Evolutionary conservation across 2,113 vertebrate genomes (phyloP).

Genomic region (Catharus bicknelli): DNA sequence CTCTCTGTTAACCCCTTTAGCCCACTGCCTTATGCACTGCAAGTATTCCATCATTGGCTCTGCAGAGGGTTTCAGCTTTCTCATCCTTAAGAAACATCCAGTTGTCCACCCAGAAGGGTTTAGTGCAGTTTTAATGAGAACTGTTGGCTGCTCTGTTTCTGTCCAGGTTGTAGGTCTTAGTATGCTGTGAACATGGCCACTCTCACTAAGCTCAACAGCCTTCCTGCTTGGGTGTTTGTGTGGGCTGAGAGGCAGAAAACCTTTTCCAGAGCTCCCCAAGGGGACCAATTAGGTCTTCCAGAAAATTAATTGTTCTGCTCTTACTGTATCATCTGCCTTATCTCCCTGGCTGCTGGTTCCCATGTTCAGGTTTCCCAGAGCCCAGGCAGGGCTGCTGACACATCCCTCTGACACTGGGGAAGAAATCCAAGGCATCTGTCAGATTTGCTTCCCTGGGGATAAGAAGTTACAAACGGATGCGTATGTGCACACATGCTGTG

Average conservation of each 20-base stretch:
- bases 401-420: background rate
- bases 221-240: background rate
- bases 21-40: background rate
- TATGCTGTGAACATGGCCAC: background rate
- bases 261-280: background rate
- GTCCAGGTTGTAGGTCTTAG: background rate
- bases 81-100: background rate
- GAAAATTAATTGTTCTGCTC: background rate
- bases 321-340: background rate
- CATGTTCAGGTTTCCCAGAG: background rate
- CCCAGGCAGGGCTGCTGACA: background rate
- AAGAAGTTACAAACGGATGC: background rate
- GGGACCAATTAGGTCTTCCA: background rate
- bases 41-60: rapidly evolving
- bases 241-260: background rate
- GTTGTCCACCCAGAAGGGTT: background rate
- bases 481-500: background rate
- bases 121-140: background rate
- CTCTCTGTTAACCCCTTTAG: background rate
- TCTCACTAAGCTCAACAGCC: background rate
- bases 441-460: background rate
- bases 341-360: background rate
- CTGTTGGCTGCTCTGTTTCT: background rate
- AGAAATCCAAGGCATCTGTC: background rate
- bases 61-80: background rate